Conservation (phyloP, 2,797 vertebrate genomes). For the Halcyon leucocephala region DNA sequence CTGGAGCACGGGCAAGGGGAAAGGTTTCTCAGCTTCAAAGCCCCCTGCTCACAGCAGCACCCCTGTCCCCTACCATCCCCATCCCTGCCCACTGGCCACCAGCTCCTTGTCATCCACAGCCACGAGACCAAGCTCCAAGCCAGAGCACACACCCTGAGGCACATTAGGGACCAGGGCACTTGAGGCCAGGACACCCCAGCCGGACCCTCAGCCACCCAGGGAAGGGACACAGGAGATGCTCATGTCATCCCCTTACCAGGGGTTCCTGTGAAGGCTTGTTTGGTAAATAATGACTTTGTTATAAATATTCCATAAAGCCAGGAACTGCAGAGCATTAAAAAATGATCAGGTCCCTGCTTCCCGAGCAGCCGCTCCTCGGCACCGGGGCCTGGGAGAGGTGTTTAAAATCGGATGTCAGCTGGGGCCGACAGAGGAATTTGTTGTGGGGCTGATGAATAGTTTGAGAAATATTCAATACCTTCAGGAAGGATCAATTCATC, state of each 20-base stretch:
- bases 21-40: not conserved
- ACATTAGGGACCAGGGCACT: accelerated
- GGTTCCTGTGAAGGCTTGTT: not conserved
- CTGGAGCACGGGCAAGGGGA: accelerated
- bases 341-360: constrained; percentile 66
- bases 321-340: constrained; percentile 76
- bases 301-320: constrained; percentile 78
- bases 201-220: not conserved
- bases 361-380: constrained; percentile 50
- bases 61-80: not conserved
- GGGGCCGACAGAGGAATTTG: constrained; percentile 81
- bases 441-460: constrained; percentile 82
- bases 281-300: constrained; percentile 65
- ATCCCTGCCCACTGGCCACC: not conserved
- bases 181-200: not conserved
- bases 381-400: constrained; percentile 40
- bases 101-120: not conserved
- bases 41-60: accelerated
- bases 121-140: accelerated
- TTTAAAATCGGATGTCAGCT: constrained; percentile 81
- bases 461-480: constrained; percentile 73
- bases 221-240: not conserved
- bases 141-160: not conserved
- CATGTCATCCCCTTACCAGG: accelerated
- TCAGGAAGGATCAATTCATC: constrained; percentile 83